phyloP scores from a whole-genome alignment of 2,113 vertebrate species.

The Mola mola region DNA sequence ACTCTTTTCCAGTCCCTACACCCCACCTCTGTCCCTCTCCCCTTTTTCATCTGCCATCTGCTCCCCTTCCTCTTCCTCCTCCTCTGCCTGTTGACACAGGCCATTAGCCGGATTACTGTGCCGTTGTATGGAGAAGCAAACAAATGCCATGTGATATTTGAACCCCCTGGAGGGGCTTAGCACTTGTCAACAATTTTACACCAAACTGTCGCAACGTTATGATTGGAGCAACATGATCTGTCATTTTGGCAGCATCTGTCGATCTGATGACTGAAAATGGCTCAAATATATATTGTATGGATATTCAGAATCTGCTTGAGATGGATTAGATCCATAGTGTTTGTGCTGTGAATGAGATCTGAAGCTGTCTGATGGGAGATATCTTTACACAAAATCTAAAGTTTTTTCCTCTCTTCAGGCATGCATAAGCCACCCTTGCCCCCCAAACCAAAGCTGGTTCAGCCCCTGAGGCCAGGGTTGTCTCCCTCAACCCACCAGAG shows the following conservation, averaged over 20 bases:
- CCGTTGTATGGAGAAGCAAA: slow-evolving; percentile 43
- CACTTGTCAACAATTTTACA: slow-evolving; percentile 38
- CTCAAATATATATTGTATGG: slow-evolving; percentile 2
- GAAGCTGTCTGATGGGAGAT: neutral
- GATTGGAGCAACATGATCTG: slow-evolving; percentile 29
- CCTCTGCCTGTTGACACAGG: slow-evolving; percentile 29
- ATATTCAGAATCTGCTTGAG: neutral
- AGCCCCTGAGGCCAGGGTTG: slow-evolving; percentile 68
- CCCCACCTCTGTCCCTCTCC: slow-evolving; percentile 4
- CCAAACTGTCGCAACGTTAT: slow-evolving; percentile 36
- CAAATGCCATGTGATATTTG: slow-evolving; percentile 55
- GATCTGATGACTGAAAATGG: slow-evolving; percentile 6
- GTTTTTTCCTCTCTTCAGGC: slow-evolving; percentile 76
- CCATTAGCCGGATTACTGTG: slow-evolving; percentile 44
- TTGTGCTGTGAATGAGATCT: neutral
- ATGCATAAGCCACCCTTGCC: slow-evolving; percentile 92
- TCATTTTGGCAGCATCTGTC: slow-evolving; percentile 25
- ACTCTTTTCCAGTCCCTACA: neutral
- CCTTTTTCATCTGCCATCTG: slow-evolving; percentile 30
- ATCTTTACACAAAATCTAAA: neutral
- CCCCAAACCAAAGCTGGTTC: slow-evolving; percentile 90
- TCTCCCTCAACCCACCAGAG: slow-evolving; percentile 84
- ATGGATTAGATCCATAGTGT: slow-evolving; percentile 12
- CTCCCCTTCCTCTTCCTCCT: slow-evolving; percentile 21
- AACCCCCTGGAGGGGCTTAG: slow-evolving; percentile 8